Conservation (phyloP, 2,888 invertebrate genomes). For the Chirona hameri region DNA sequence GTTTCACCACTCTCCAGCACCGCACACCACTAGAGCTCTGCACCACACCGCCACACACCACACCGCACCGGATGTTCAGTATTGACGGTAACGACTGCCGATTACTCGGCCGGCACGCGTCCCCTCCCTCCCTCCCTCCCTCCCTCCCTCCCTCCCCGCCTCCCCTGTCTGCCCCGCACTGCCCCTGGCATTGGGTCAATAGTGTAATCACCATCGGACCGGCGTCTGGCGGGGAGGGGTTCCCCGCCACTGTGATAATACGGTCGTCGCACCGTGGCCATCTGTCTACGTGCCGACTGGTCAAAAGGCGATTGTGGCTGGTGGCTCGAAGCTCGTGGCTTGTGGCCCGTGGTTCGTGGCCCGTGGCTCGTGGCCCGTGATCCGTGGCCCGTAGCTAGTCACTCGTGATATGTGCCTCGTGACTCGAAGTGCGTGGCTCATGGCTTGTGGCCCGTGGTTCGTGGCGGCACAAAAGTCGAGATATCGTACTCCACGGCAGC, state of each 20-base stretch:
- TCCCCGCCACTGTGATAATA: no score
- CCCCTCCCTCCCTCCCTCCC: not conserved
- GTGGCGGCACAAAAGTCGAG: no score
- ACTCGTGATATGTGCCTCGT: no score
- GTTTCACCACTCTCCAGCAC: not conserved
- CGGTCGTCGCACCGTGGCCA: not conserved
- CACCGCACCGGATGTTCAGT: not conserved
- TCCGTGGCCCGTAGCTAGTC: no score
- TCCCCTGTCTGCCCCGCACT: no score
- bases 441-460: no score
- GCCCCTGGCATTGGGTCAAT: not conserved
- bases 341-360: not conserved
- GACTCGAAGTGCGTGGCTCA: no score
- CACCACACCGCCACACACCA: no score
- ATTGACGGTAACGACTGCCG: not conserved
- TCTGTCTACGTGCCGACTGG: not conserved
- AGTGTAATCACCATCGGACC: not conserved
- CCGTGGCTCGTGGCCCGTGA: no score
- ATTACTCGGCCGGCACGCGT: not conserved
- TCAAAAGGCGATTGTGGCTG: not conserved
- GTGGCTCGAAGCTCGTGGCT: not conserved
- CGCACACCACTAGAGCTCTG: not conserved
- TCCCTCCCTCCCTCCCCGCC: no score
- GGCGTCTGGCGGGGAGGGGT: no score
- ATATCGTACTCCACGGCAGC: no score